Percentiles rank a stretch among this genome's conserved stretches.
These are phyloP conservation scores for Chymomyza caudatula DNA, from an alignment of 2,888 invertebrate genomes.

Conservation along the genomic window DNA sequence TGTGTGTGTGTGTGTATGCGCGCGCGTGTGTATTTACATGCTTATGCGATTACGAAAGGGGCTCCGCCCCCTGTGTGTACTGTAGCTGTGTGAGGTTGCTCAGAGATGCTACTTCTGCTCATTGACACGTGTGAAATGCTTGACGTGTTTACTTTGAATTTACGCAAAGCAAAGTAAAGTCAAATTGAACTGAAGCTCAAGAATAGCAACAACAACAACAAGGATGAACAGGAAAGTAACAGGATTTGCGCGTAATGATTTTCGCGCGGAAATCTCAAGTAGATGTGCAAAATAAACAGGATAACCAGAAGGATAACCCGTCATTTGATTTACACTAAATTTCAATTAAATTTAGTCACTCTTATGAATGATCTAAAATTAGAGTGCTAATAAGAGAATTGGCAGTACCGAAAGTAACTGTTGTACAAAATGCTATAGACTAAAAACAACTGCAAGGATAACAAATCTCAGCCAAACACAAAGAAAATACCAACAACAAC, in stretches of 20 bases:
- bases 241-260: slow-evolving; percentile 62
- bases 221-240: slow-evolving; percentile 36
- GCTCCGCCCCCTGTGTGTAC: neutral
- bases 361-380: neutral
- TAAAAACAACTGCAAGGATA: neutral
- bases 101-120: slow-evolving; percentile 40
- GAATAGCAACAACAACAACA: slow-evolving; percentile 1
- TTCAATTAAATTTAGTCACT: slow-evolving; percentile 55
- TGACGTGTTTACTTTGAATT: slow-evolving; percentile 43
- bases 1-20: slow-evolving; percentile 7
- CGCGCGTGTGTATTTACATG: slow-evolving; percentile 15
- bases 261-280: slow-evolving; percentile 42
- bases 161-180: slow-evolving; percentile 56
- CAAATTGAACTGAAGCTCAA: slow-evolving; percentile 49
- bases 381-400: slow-evolving; percentile 11
- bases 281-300: slow-evolving; percentile 24
- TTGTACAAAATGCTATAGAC: neutral
- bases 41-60: neutral
- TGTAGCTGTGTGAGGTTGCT: neutral
- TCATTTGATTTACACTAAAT: slow-evolving; percentile 68
- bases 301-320: slow-evolving; percentile 60
- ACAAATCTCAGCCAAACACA: neutral
- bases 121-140: slow-evolving; percentile 67
- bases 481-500: slow-evolving; percentile 11
- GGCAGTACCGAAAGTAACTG: slow-evolving; percentile 20